phyloP scores from a whole-genome alignment of 2,113 vertebrate genomes.

The Butorides virescens region DNA sequence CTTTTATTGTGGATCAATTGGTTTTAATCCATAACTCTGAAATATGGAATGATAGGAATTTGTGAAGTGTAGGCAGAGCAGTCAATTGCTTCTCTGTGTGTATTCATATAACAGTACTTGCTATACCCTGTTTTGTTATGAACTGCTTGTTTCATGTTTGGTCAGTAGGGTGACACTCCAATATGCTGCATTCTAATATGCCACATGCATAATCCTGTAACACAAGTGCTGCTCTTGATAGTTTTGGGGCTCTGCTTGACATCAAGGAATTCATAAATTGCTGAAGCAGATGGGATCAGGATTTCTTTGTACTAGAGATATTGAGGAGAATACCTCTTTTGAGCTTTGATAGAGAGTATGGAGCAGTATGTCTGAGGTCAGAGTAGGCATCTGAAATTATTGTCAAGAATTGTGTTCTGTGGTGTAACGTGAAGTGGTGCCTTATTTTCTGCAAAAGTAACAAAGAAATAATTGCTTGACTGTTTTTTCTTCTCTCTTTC shows the following conservation, averaged over 20 bases:
- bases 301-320: background rate
- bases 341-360: background rate
- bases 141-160: background rate
- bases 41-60: background rate
- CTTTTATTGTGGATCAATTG: background rate
- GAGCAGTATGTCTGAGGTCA: background rate
- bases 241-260: background rate
- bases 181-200: background rate
- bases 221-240: background rate
- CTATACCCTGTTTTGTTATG: background rate
- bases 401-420: background rate
- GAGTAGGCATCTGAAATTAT: background rate
- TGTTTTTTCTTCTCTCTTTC: background rate
- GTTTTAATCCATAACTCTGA: background rate
- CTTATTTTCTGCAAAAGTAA: background rate
- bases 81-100: background rate
- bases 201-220: background rate
- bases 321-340: background rate
- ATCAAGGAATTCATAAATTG: background rate
- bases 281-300: background rate
- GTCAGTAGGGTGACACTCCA: background rate
- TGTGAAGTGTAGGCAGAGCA: background rate
- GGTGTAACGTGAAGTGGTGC: background rate
- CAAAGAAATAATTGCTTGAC: background rate
- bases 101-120: background rate